These are phyloP conservation scores for Cancer borealis DNA, from an alignment of 2,888 invertebrate species.

Conservation along the genomic window DNA sequence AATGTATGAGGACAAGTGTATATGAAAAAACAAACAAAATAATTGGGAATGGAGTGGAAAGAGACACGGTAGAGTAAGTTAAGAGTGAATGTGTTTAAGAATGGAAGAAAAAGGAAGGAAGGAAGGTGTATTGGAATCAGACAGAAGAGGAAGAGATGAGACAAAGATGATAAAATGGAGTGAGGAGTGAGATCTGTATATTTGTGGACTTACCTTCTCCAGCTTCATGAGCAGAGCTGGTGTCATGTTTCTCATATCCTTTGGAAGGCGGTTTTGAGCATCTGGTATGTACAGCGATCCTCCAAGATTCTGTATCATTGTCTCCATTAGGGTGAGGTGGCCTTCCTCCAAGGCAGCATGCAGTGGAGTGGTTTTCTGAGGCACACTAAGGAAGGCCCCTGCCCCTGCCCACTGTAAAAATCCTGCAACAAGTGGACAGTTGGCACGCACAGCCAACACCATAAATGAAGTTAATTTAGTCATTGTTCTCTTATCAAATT, in stretches of 20 bases:
- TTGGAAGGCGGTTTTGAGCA: background rate
- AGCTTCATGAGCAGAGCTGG: background rate
- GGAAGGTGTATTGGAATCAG: too few relatives aligned
- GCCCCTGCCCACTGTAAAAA: constrained; percentile 16
- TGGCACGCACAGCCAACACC: background rate
- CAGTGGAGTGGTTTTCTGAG: background rate
- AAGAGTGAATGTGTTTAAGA: too few relatives aligned
- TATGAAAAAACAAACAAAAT: too few relatives aligned
- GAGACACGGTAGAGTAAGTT: too few relatives aligned
- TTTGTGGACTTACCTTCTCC: background rate
- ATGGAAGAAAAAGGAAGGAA: too few relatives aligned
- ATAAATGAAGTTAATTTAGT: background rate
- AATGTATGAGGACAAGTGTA: too few relatives aligned
- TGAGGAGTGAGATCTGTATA: background rate
- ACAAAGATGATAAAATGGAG: too few relatives aligned
- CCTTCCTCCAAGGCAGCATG: background rate
- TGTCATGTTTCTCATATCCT: background rate
- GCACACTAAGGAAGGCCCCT: background rate
- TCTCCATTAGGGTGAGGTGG: background rate
- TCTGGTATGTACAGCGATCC: constrained; percentile 5
- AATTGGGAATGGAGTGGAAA: too few relatives aligned
- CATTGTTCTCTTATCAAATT: background rate
- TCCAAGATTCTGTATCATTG: background rate
- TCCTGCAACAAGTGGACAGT: background rate
- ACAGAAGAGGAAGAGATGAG: too few relatives aligned